Base-by-base conservation (phyloP, 2,888 invertebrate species). In the Drosophila aldrichi region DNA sequence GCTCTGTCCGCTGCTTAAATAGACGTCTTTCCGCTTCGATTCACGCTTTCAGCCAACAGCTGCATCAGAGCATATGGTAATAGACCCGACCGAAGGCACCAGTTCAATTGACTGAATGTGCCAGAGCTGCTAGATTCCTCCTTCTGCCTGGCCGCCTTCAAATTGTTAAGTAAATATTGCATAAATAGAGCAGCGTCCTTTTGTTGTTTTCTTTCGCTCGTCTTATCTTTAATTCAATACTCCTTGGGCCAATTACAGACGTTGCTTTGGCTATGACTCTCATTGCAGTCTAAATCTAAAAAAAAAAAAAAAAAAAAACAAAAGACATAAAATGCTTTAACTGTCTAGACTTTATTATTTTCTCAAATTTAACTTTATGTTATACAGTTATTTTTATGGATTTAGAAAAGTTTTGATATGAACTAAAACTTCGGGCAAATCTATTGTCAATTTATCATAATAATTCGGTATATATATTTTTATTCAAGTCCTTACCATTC, bases 61-160 rank as follows among this genome's bases (percentile, higher is more conserved):
- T 81, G 74, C 78, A 70, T 63, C 51, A 57, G 49, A 60, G 72
- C 78, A 78, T 78, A 81, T 73, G 73, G 59, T 41, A 62, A 69
- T 73, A 49, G 73, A 56, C 49, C 60, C 57, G 20, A 34, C 41
- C 22, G 20, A 29, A 36, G 38, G 60, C 51, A 16, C 38, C 67
- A 59, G 22, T 44, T 52, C 68, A 75, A 68, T 73, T 61, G 64
- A 60, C 72, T 66, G 64, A 60, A 62, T 48, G 43, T 43, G 51
- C 56, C 51, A 55, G 22, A 38, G 55, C 61, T 44, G 54, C 52
- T 16, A 55, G 54, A 49, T 46, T 57, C 16, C 40, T 36, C 4
- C 48, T 54, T 55, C 68, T 32, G 40, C 46, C 22, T 49, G 40
- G 49, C 25, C 62, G 59, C 49, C 51, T 56, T 61, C 44, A 66